Evolutionary conservation across 2,888 invertebrate species (phyloP), one percentile per base, ranked within the genome.

Genomic region (Venustoraphidia nigricollis): DNA sequence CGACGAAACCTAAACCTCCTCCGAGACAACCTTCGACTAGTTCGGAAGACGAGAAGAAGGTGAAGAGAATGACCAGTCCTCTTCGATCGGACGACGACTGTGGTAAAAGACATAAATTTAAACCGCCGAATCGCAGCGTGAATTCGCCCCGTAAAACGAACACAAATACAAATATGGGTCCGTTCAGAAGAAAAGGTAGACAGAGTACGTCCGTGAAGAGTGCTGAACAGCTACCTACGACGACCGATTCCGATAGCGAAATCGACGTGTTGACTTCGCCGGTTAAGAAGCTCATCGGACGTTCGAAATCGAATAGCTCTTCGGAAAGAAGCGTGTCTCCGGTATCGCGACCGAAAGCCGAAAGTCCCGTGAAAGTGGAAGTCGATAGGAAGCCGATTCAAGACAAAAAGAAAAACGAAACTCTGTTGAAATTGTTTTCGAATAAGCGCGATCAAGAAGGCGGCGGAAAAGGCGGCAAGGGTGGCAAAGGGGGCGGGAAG

Each of bases 361-460:
- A 60, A 44, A 60, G 61, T 44, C 58, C 60, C 2, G 58, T 61
- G 55, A 56, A 74, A 64, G 60, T 64, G 50, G 55, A 72, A 60
- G 56, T 64, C 57, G 41, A 64, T 59, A 68, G 67, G n/a, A 74
- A 74, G 45, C 62, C 69, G 10, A 71, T 75, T 1, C 72, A 76
- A 50, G 82, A 83, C 61, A 82, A 82, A 58, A 83, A 82, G 64
- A 83, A 83, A 62, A 80, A 72, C 56, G 78, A 75, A 57, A 81
- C 81, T 1, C 62, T 83, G 47, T 68, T 78, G 40, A 80, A 79
- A 58, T 66, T 83, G 46, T 81, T 82, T 59, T 74, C 72, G 1
- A 70, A 69, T 10, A 65, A 66, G 51, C 68, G 75, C n/a, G 73
- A 70, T 57, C 75, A 76, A 44, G 76, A 76, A 51, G 80, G 80